Percentiles rank a stretch among this genome's conserved stretches.
Evolutionary conservation across 2,113 vertebrate species (phyloP).

Genomic region (Corythornis vintsioides): DNA sequence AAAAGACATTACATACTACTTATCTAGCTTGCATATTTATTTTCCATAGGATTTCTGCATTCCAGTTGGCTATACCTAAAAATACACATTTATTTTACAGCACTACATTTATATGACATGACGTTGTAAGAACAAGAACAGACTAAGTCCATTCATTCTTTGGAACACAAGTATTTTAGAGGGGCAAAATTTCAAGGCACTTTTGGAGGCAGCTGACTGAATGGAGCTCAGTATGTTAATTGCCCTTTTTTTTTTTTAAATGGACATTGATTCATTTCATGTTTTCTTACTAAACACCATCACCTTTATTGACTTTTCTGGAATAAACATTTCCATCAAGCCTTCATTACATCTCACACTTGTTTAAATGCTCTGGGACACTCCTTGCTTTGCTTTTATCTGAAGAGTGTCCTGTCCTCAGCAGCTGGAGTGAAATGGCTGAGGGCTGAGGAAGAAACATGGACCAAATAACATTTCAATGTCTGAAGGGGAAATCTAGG

Average conservation of each 20-base stretch:
- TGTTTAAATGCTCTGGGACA: not conserved
- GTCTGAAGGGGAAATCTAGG: not conserved
- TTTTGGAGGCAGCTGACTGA: not conserved
- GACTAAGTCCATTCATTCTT: not conserved
- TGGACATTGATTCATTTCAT: not conserved
- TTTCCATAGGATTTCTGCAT: not conserved
- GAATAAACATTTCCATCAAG: not conserved
- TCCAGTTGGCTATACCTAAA: not conserved
- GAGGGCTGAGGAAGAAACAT: not conserved
- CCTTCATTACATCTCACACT: not conserved
- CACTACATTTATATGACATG: not conserved
- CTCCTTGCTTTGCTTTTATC: not conserved
- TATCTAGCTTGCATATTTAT: constrained; percentile 15
- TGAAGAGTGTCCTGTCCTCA: not conserved
- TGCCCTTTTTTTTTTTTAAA: accelerated
- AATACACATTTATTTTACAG: not conserved
- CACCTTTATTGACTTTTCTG: not conserved
- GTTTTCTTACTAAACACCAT: not conserved
- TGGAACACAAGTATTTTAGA: not conserved
- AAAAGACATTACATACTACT: not conserved
- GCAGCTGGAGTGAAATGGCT: not conserved
- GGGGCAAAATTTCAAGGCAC: not conserved
- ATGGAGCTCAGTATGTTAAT: not conserved
- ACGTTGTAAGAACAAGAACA: not conserved
- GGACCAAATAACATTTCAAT: not conserved